Percentiles rank a stretch among this genome's conserved stretches.
phyloP scores from a whole-genome alignment of 2,888 invertebrate genomes.

The Agriopis leucophaearia region DNA sequence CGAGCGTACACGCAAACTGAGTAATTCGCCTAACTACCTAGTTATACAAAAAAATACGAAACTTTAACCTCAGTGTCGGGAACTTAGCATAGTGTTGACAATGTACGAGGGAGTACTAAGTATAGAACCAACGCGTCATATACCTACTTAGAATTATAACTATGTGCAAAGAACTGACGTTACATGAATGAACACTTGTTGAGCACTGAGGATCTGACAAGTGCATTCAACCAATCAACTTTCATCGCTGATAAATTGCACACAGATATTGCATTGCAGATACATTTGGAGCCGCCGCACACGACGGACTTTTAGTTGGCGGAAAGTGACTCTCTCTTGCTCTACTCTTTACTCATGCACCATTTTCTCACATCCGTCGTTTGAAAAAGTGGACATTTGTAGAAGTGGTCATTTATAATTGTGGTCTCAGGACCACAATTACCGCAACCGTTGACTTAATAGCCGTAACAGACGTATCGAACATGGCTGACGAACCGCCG shows the following conservation, averaged over 20 bases:
- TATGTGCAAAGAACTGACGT: not conserved
- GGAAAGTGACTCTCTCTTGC: too few relatives aligned
- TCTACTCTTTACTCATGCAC: too few relatives aligned
- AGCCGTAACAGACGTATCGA: too few relatives aligned
- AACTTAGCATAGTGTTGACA: constrained; percentile 8
- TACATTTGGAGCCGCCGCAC: not conserved
- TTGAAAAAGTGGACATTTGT: too few relatives aligned
- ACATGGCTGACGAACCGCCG: too few relatives aligned
- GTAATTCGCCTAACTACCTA: not conserved
- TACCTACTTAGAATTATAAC: too few relatives aligned
- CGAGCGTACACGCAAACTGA: constrained; percentile 10
- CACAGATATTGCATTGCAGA: not conserved
- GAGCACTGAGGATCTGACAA: not conserved
- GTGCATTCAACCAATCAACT: constrained; percentile 14
- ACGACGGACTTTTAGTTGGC: too few relatives aligned
- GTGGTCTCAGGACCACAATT: too few relatives aligned
- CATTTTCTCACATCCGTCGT: too few relatives aligned
- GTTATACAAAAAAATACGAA: constrained; percentile 11
- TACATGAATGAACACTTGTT: not conserved
- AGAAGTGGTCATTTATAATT: too few relatives aligned
- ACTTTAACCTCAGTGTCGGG: constrained; percentile 2
- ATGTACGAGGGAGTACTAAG: not conserved
- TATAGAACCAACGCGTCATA: constrained; percentile 3
- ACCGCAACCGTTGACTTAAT: too few relatives aligned
- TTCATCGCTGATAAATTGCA: constrained; percentile 9